Percentiles rank a stretch among this genome's conserved stretches.
Conservation (phyloP, 2,113 vertebrate species). For the Salvelinus fontinalis region DNA sequence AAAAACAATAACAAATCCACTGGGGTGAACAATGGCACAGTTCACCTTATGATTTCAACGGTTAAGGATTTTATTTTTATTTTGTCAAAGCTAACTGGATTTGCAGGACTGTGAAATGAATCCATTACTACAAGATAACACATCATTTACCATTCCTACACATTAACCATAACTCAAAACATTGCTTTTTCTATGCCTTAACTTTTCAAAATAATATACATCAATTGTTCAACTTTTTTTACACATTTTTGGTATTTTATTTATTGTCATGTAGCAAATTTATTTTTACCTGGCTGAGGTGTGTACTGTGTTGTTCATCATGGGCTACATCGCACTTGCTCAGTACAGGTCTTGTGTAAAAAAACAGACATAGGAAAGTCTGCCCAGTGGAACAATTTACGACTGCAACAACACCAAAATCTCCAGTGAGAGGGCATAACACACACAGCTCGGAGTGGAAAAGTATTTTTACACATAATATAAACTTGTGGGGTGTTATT, state of each 20-base stretch:
- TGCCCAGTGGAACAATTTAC: too few relatives aligned
- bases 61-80: constrained; percentile 33
- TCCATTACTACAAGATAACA: constrained; percentile 25
- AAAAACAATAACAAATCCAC: too few relatives aligned
- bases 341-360: too few relatives aligned
- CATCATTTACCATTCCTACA: constrained; percentile 38
- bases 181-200: constrained; percentile 29
- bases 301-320: too few relatives aligned
- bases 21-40: too few relatives aligned
- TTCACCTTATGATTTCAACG: neutral
- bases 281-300: constrained; percentile 34
- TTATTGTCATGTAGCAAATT: constrained; percentile 31
- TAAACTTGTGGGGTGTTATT: neutral
- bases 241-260: constrained; percentile 31
- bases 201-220: constrained; percentile 27
- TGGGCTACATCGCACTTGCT: too few relatives aligned
- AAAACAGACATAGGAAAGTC: too few relatives aligned
- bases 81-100: constrained; percentile 62
- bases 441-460: neutral
- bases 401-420: too few relatives aligned
- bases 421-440: too few relatives aligned
- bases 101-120: constrained; percentile 53
- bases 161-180: constrained; percentile 33
- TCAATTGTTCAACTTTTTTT: constrained; percentile 31
- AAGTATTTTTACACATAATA: neutral